These are phyloP conservation scores for Anguilla anguilla DNA, from an alignment of 2,797 vertebrate genomes.

Conservation along the genomic window DNA sequence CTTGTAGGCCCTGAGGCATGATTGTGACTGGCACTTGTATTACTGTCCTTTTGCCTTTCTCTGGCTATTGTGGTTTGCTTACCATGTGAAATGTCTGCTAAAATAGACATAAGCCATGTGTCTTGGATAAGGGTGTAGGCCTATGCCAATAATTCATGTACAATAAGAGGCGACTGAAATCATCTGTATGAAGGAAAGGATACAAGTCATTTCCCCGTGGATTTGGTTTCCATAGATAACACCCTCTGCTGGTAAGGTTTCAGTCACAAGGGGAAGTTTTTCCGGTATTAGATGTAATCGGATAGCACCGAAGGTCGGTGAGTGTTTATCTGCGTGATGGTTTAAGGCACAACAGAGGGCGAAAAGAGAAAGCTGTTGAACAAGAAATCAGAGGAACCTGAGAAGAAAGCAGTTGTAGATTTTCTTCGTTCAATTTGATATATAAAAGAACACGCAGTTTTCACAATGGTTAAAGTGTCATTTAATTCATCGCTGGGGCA, in stretches of 20 bases:
- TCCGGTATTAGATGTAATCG: not conserved
- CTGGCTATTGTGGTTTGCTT: too few relatives aligned
- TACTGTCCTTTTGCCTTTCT: too few relatives aligned
- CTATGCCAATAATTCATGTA: too few relatives aligned
- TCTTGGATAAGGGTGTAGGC: too few relatives aligned
- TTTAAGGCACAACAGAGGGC: not conserved
- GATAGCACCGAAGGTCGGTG: not conserved
- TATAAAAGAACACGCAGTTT: not conserved
- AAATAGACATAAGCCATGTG: too few relatives aligned
- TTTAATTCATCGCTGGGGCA: slow-evolving; percentile 77
- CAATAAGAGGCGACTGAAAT: too few relatives aligned
- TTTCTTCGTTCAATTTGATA: not conserved
- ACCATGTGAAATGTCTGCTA: too few relatives aligned
- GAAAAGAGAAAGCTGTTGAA: not conserved
- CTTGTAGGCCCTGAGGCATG: too few relatives aligned
- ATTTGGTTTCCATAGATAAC: not conserved
- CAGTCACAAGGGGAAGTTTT: not conserved
- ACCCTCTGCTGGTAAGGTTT: not conserved
- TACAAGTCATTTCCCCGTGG: not conserved
- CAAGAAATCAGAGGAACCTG: not conserved
- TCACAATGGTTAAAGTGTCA: slow-evolving; percentile 76
- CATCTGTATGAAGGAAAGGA: too few relatives aligned
- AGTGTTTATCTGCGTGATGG: not conserved
- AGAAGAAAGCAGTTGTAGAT: not conserved
- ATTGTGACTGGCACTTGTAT: too few relatives aligned